These are phyloP conservation scores for Lipophrys pholis DNA, from an alignment of 2,113 vertebrate species.

Conservation along the genomic window DNA sequence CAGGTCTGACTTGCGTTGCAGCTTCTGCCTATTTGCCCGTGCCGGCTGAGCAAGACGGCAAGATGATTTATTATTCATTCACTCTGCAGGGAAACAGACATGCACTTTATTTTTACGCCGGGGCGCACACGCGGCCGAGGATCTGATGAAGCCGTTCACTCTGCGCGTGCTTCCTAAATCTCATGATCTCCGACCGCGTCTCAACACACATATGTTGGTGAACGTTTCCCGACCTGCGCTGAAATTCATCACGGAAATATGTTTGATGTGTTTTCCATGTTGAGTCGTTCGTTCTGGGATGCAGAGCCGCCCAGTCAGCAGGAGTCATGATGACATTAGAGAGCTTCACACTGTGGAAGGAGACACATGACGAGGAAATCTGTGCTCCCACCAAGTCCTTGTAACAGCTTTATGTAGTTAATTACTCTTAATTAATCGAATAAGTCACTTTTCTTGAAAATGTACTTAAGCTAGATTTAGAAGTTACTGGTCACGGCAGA, in stretches of 20 bases:
- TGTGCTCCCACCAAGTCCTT: constrained; percentile 21
- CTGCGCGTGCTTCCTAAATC: not conserved
- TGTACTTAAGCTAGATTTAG: constrained; percentile 41
- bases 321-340: constrained; percentile 47
- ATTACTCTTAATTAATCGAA: constrained; percentile 65
- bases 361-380: constrained; percentile 41
- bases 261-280: constrained; percentile 18
- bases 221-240: constrained; percentile 23
- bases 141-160: not conserved
- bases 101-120: constrained; percentile 11
- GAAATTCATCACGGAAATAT: constrained; percentile 24
- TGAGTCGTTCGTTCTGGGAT: constrained; percentile 12
- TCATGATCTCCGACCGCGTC: constrained; percentile 4
- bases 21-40: constrained; percentile 42
- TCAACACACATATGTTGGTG: not conserved
- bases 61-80: constrained; percentile 66
- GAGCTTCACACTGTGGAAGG: constrained; percentile 33
- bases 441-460: constrained; percentile 46
- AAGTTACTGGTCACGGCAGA: constrained; percentile 43
- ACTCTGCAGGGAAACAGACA: constrained; percentile 52
- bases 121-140: not conserved
- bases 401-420: constrained; percentile 59
- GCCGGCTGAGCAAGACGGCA: constrained; percentile 43
- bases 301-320: constrained; percentile 48
- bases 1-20: constrained; percentile 39